Conservation (phyloP, 2,888 invertebrate species). For the Scaptomyza parva region DNA sequence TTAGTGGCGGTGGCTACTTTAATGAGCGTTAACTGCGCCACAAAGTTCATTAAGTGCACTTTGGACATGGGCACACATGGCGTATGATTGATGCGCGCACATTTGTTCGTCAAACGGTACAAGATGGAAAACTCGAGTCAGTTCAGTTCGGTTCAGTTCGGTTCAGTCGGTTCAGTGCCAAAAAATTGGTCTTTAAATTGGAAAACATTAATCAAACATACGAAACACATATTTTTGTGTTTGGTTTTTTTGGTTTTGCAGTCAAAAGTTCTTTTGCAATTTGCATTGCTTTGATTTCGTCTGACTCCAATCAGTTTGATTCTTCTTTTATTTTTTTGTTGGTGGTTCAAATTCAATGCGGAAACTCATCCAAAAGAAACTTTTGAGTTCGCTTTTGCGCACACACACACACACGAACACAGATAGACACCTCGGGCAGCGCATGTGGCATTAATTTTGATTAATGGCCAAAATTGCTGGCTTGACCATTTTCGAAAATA, state of each 20-base stretch:
- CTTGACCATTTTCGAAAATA: slow-evolving; percentile 66
- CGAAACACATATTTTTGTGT: background rate
- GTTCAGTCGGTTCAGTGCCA: slow-evolving; percentile 59
- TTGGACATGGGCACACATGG: slow-evolving; percentile 48
- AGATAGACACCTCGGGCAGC: slow-evolving; percentile 47
- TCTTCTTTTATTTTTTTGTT: slow-evolving; percentile 9
- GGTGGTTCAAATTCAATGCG: slow-evolving; percentile 56
- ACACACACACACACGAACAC: slow-evolving; percentile 20
- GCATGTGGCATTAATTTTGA: slow-evolving; percentile 83
- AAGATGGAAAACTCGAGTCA: slow-evolving; percentile 61
- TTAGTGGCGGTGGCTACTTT: slow-evolving; percentile 76
- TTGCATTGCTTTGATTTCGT: slow-evolving; percentile 60
- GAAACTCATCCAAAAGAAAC: slow-evolving; percentile 61
- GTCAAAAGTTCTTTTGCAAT: slow-evolving; percentile 46
- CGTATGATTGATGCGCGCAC: slow-evolving; percentile 72
- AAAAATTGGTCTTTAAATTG: slow-evolving; percentile 71
- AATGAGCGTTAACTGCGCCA: slow-evolving; percentile 79
- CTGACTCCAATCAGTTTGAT: slow-evolving; percentile 26
- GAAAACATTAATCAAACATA: slow-evolving; percentile 68
- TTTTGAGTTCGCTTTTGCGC: slow-evolving; percentile 21
- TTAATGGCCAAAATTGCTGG: slow-evolving; percentile 79
- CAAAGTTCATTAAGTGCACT: slow-evolving; percentile 77
- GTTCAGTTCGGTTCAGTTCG: no score
- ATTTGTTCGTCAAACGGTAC: slow-evolving; percentile 49
- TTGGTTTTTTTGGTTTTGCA: slow-evolving; percentile 30